Evolutionary conservation across 2,888 invertebrate genomes (phyloP).

Genomic region (Ornithoptera alexandrae): DNA sequence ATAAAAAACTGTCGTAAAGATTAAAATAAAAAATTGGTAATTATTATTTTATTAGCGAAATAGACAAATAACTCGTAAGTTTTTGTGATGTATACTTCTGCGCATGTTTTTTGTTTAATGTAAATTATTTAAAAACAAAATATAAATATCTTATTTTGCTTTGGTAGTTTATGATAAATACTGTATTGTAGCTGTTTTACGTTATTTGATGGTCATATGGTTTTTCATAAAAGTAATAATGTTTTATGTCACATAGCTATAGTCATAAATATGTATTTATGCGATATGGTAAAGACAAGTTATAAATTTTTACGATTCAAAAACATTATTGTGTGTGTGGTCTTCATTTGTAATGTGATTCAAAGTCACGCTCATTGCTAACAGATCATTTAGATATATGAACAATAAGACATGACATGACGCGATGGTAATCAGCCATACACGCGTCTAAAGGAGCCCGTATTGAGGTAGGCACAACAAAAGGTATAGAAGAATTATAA

Average conservation of each 20-base stretch:
- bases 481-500: constrained; percentile 41
- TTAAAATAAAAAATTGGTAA: too few relatives aligned
- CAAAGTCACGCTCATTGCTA: constrained; percentile 24
- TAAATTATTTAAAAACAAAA: too few relatives aligned
- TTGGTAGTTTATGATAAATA: too few relatives aligned
- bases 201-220: too few relatives aligned
- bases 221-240: background rate
- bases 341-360: constrained; percentile 24
- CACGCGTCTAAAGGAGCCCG: constrained; percentile 15
- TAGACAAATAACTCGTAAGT: too few relatives aligned
- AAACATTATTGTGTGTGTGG: constrained; percentile 21
- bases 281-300: constrained; percentile 33
- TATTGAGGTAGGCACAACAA: constrained; percentile 31
- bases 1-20: too few relatives aligned
- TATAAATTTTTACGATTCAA: constrained; percentile 29
- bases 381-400: constrained; percentile 26
- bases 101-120: too few relatives aligned
- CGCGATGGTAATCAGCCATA: constrained; percentile 22
- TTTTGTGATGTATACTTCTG: too few relatives aligned
- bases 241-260: background rate
- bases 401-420: constrained; percentile 23
- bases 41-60: too few relatives aligned
- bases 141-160: too few relatives aligned
- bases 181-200: too few relatives aligned
- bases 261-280: constrained; percentile 2